Percentiles rank a stretch among this genome's conserved stretches.
Evolutionary conservation across 2,797 vertebrate genomes (phyloP).

Genomic region (Falco concolor): DNA sequence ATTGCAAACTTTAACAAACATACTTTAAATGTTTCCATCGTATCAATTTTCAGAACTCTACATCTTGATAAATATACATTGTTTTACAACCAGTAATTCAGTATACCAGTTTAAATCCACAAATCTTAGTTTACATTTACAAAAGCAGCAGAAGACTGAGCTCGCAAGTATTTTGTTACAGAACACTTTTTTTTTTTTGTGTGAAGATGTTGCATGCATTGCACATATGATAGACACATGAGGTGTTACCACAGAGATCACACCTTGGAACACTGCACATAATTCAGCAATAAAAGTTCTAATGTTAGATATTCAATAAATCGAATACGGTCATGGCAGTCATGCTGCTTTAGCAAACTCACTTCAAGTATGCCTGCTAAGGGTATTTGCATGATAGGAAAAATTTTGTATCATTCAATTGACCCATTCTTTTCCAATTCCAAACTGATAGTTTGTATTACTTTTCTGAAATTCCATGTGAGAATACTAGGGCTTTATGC

Average conservation of each 20-base stretch:
- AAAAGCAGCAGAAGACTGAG: background rate
- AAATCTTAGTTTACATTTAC: background rate
- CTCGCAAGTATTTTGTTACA: background rate
- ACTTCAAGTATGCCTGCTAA: background rate
- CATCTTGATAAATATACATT: background rate
- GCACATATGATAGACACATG: background rate
- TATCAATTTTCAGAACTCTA: background rate
- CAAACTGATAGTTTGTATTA: background rate
- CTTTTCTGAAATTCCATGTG: background rate
- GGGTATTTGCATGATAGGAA: background rate
- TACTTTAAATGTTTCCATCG: background rate
- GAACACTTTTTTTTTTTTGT: background rate
- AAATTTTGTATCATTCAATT: background rate
- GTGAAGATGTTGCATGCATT: background rate
- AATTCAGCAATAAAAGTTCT: background rate
- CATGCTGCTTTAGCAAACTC: background rate
- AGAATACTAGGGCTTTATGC: background rate
- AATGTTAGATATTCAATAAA: background rate
- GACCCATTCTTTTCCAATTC: background rate
- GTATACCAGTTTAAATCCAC: background rate
- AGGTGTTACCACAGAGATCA: background rate
- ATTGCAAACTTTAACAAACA: background rate
- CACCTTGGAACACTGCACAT: background rate
- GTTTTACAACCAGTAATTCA: background rate
- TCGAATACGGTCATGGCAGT: background rate